These are phyloP conservation scores for Colletes latitarsis DNA, from an alignment of 1,140 invertebrate genomes.

Conservation along the genomic window DNA sequence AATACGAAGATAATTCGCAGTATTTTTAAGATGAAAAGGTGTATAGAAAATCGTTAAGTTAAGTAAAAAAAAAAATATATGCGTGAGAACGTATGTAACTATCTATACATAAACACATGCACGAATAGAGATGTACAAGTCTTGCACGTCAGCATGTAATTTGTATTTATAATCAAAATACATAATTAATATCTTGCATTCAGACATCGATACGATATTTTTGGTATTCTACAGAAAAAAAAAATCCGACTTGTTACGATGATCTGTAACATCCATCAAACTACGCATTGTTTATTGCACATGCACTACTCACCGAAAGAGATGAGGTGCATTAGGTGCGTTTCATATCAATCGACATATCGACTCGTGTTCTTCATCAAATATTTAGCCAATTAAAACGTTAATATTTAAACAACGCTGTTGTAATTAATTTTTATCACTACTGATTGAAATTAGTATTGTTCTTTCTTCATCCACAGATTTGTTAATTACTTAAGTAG, in stretches of 20 bases:
- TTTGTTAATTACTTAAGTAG: background rate
- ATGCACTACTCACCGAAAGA: slow-evolving; percentile 28
- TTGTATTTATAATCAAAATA: background rate
- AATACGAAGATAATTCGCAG: too few species aligned
- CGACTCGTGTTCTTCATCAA: background rate
- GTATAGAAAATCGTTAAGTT: slow-evolving; percentile 6
- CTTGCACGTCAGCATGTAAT: slow-evolving; percentile 15
- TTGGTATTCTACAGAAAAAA: background rate
- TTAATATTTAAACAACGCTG: background rate
- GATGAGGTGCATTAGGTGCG: slow-evolving; percentile 18
- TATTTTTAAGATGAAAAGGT: background rate
- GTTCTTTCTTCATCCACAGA: background rate
- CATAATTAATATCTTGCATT: background rate
- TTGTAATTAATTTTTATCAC: background rate
- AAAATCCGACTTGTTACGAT: slow-evolving; percentile 2
- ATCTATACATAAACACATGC: background rate
- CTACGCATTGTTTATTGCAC: slow-evolving; percentile 43
- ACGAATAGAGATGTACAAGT: slow-evolving; percentile 9
- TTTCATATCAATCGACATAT: slow-evolving; percentile 42
- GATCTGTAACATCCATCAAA: slow-evolving; percentile 17
- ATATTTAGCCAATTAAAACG: background rate
- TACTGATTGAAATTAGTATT: background rate
- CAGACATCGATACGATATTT: background rate
- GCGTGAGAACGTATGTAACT: slow-evolving; percentile 5
- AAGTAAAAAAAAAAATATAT: background rate